Conservation (phyloP, 2,888 invertebrate species). For the Troides helena region DNA sequence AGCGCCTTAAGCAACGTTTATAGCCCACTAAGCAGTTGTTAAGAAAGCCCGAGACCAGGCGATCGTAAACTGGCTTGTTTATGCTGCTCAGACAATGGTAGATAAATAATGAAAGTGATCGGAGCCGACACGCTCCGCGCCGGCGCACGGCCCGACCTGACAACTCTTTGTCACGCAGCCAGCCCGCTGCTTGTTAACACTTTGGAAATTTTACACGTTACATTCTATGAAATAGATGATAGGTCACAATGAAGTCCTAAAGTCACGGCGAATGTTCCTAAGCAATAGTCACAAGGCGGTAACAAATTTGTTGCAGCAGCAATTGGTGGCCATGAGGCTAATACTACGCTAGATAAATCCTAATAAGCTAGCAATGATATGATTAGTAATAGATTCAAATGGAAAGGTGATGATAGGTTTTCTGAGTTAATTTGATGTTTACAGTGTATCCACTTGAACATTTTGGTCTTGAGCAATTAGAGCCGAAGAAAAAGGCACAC, state of each 20-base stretch:
- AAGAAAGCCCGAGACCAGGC: constrained; percentile 47
- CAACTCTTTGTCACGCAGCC: constrained; percentile 19
- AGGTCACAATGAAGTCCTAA: too few species aligned
- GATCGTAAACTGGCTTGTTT: constrained; percentile 63
- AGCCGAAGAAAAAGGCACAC: constrained; percentile 32
- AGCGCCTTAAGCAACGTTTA: constrained; percentile 54
- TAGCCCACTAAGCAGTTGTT: constrained; percentile 57
- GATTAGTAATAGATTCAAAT: too few species aligned
- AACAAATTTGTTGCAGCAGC: too few species aligned
- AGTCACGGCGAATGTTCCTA: too few species aligned
- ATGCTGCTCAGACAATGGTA: constrained; percentile 63
- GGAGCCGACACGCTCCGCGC: constrained; percentile 41
- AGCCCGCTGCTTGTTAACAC: not conserved
- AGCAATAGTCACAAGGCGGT: too few species aligned
- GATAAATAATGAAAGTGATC: constrained; percentile 74
- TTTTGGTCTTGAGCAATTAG: constrained; percentile 34
- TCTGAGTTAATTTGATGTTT: constrained; percentile 2
- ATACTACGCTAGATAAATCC: too few species aligned
- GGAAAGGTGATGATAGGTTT: too few species aligned
- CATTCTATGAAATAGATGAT: not conserved
- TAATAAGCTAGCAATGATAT: too few species aligned
- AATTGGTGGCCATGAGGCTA: too few species aligned
- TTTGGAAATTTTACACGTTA: too few species aligned
- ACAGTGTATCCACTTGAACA: constrained; percentile 7
- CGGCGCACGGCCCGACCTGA: constrained; percentile 39